A percentile compares a stretch with the other conserved stretches of the same genome.
phyloP scores from a whole-genome alignment of 2,888 invertebrate species.

The Apodemia duryi region DNA sequence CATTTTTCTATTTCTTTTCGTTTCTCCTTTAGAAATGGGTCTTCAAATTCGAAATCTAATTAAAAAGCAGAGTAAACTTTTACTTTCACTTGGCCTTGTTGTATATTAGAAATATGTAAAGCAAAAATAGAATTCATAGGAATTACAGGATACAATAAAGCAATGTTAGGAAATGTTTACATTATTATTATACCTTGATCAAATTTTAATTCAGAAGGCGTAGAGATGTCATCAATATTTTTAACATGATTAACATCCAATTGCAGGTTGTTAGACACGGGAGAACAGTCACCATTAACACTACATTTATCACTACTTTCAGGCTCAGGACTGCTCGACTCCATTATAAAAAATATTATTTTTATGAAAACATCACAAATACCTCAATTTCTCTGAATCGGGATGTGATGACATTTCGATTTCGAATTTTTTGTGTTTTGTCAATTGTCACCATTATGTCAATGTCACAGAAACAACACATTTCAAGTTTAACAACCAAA shows the following conservation, averaged over 20 bases:
- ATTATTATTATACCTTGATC: slow-evolving; percentile 82
- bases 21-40: slow-evolving; percentile 81
- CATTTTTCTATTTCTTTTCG: slow-evolving; percentile 80
- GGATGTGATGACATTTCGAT: slow-evolving; percentile 49
- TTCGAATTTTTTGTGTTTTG: slow-evolving; percentile 17
- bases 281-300: slow-evolving; percentile 58
- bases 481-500: neutral
- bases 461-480: neutral
- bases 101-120: neutral
- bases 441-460: slow-evolving; percentile 23
- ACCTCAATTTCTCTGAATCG: slow-evolving; percentile 34
- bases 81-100: slow-evolving; percentile 39
- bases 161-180: slow-evolving; percentile 47
- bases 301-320: slow-evolving; percentile 53
- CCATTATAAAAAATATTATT: slow-evolving; percentile 57
- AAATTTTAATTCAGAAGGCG: slow-evolving; percentile 83
- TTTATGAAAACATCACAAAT: slow-evolving; percentile 69
- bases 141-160: slow-evolving; percentile 8
- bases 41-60: slow-evolving; percentile 79
- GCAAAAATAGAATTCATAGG: neutral
- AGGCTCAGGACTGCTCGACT: slow-evolving; percentile 53
- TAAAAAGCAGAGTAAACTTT: slow-evolving; percentile 33
- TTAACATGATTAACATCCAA: slow-evolving; percentile 58
- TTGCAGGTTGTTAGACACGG: slow-evolving; percentile 42
- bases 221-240: slow-evolving; percentile 77